phyloP scores from a whole-genome alignment of 23 tunicate species.

The Pegea sp. region DNA sequence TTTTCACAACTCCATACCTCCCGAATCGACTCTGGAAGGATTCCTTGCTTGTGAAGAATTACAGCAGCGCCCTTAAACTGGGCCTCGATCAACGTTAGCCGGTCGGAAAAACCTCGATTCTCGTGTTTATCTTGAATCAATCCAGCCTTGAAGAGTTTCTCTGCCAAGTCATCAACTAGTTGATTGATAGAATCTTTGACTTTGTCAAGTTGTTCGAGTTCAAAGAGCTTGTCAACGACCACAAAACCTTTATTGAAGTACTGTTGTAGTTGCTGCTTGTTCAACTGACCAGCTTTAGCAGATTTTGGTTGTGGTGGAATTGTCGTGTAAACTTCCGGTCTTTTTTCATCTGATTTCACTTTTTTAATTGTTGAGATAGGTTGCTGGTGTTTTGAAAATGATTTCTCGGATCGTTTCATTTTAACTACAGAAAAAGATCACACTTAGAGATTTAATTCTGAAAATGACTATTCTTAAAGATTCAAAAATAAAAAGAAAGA shows the following conservation, averaged over 20 bases:
- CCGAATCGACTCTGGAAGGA: conserved; percentile 38
- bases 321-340: conserved; percentile 44
- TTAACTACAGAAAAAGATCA: too few species aligned
- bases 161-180: conserved; percentile 34
- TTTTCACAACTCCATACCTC: conserved; percentile 52
- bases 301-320: conserved; percentile 52
- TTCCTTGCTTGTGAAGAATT: conserved; percentile 52
- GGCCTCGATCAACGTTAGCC: conserved; percentile 48
- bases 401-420: too few species aligned
- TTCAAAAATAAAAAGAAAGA: too few species aligned
- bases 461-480: too few species aligned
- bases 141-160: conserved; percentile 51
- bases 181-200: conserved; percentile 39
- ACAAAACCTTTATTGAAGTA: conserved; percentile 85
- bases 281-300: conserved; percentile 56
- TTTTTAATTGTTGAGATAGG: too few species aligned
- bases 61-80: conserved; percentile 67
- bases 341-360: too few species aligned
- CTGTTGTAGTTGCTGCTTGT: conserved; percentile 36
- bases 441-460: too few species aligned
- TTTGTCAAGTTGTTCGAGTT: conserved; percentile 15
- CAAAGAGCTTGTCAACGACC: conserved; percentile 37
- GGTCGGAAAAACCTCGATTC: conserved; percentile 47
- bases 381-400: too few species aligned
- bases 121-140: conserved; percentile 63